Evolutionary conservation across 2,113 vertebrate genomes (phyloP).

Genomic region (Dicaeum eximium): DNA sequence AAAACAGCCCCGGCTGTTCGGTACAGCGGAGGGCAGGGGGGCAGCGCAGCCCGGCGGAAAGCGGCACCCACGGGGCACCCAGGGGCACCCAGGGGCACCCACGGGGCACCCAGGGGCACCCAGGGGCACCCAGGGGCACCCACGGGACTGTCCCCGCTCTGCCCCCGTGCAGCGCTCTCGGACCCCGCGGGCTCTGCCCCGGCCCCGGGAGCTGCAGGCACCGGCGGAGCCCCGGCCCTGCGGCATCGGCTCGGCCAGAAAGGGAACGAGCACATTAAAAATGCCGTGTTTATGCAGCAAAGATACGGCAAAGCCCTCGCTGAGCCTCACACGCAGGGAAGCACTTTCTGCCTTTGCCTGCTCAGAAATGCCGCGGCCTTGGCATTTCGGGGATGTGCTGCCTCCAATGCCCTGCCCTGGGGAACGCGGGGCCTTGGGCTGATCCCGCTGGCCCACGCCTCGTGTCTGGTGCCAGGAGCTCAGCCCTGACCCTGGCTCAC

Average conservation of each 20-base stretch:
- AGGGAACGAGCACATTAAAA: neutral
- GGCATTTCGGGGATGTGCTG: slow-evolving; percentile 46
- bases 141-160: no score
- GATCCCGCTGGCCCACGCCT: slow-evolving; percentile 13
- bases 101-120: no score
- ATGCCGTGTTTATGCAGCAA: neutral
- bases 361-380: slow-evolving; percentile 42
- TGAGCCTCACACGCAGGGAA: neutral
- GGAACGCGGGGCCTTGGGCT: neutral
- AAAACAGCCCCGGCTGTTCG: neutral
- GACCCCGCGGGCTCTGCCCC: no score
- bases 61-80: no score
- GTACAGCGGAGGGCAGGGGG: fast-evolving
- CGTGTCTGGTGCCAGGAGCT: neutral
- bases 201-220: neutral
- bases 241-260: no score
- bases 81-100: no score
- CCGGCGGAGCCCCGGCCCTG: neutral
- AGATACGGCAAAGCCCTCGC: neutral
- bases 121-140: no score
- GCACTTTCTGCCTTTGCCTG: neutral
- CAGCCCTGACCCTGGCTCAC: neutral
- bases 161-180: no score
- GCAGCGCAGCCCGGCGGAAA: no score
- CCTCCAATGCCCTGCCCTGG: neutral